A percentile compares a stretch with the other conserved stretches of the same genome.
Conservation (phyloP, 1,140 invertebrate genomes). For the Drosophila paulistorum region DNA sequence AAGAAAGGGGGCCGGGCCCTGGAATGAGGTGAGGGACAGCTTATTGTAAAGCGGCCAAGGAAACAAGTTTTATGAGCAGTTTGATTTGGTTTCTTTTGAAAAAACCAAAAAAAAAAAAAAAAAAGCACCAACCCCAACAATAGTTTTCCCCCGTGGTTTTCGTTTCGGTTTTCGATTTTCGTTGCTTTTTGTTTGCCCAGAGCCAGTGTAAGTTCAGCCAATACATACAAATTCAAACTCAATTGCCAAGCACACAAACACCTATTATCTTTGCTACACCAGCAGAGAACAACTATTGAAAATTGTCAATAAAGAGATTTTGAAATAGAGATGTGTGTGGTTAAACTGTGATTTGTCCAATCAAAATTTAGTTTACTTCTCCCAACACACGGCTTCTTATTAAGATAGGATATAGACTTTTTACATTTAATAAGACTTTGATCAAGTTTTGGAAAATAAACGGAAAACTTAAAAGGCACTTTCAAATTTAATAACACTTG, state of each 20-base stretch:
- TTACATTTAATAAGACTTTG: too few species aligned
- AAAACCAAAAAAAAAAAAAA: not conserved
- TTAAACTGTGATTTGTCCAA: too few species aligned
- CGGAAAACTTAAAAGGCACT: too few species aligned
- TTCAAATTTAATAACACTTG: too few species aligned
- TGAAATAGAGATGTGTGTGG: too few species aligned
- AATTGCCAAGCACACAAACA: not conserved
- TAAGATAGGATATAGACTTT: too few species aligned
- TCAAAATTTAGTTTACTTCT: too few species aligned
- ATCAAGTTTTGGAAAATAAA: too few species aligned
- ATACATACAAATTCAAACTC: constrained; percentile 12
- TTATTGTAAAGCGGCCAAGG: constrained; percentile 68
- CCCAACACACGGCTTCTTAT: too few species aligned
- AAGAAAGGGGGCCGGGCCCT: constrained; percentile 6
- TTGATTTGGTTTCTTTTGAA: constrained; percentile 38
- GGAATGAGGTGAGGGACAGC: constrained; percentile 29
- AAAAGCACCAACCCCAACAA: constrained; percentile 11
- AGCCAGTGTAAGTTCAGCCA: constrained; percentile 1
- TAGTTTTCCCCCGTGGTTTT: constrained; percentile 27
- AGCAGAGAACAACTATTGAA: too few species aligned
- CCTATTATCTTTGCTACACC: not conserved
- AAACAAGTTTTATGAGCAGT: constrained; percentile 68
- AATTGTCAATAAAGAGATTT: too few species aligned
- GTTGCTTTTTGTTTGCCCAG: not conserved
- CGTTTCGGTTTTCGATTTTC: not conserved